Evolutionary conservation across 2,888 invertebrate species (phyloP).

Genomic region (Cephus sareptanus): DNA sequence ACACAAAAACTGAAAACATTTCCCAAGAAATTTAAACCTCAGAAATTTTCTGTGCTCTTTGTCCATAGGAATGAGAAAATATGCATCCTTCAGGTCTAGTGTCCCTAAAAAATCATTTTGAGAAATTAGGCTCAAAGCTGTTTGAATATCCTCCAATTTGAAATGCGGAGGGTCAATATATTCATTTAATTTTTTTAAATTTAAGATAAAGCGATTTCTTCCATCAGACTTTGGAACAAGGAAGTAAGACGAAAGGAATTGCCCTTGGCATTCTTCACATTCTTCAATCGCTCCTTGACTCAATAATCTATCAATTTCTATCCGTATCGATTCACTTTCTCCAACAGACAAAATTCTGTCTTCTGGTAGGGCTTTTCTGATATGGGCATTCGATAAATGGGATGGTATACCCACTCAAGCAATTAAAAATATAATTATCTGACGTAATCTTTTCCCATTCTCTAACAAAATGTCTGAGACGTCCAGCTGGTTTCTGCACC

Average conservation of each 20-base stretch:
- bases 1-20: constrained; percentile 30
- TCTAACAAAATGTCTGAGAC: constrained; percentile 13
- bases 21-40: constrained; percentile 27
- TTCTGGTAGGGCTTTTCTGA: not conserved
- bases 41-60: constrained; percentile 23
- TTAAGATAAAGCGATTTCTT: constrained; percentile 27
- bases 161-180: constrained; percentile 27
- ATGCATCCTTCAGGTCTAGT: constrained; percentile 32
- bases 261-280: constrained; percentile 7
- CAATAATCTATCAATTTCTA: constrained; percentile 16
- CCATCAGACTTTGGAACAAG: constrained; percentile 24
- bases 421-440: constrained; percentile 15
- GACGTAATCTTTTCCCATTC: constrained; percentile 22
- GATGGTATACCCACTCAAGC: constrained; percentile 21
- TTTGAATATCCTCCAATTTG: constrained; percentile 31
- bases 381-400: constrained; percentile 11
- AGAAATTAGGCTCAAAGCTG: constrained; percentile 18
- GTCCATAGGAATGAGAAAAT: constrained; percentile 24
- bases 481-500: constrained; percentile 13
- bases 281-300: constrained; percentile 17
- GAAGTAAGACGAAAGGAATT: constrained; percentile 23
- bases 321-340: not conserved
- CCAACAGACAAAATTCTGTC: constrained; percentile 6
- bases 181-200: constrained; percentile 31
- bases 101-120: constrained; percentile 21